Conservation (phyloP, 2,797 vertebrate species). For the Falco rusticolus region DNA sequence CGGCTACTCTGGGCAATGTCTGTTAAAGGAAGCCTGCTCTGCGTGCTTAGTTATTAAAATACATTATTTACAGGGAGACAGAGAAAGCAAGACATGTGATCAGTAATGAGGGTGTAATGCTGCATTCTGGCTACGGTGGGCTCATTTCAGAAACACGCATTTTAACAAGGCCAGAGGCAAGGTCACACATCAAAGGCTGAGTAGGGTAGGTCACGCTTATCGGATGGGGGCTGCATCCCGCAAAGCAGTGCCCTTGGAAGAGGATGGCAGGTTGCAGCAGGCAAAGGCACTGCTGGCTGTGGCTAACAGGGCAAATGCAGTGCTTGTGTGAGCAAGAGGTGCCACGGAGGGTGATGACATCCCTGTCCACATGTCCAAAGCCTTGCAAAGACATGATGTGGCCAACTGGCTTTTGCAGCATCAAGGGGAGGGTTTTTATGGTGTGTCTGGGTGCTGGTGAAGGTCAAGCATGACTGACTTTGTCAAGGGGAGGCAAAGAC, state of each 20-base stretch:
- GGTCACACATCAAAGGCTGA: neutral
- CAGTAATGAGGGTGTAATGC: neutral
- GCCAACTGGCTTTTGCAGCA: accelerated
- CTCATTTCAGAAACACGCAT: neutral
- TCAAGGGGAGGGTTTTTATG: neutral
- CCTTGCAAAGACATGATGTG: neutral
- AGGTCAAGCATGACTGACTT: neutral
- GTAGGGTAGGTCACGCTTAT: neutral
- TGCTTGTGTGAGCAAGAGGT: neutral
- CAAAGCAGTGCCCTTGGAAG: neutral
- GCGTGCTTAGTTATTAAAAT: neutral
- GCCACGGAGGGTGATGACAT: neutral
- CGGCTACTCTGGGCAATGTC: neutral
- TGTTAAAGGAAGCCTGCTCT: neutral
- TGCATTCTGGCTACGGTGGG: neutral
- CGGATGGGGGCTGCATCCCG: neutral
- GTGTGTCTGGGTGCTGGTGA: neutral
- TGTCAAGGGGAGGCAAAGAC: neutral
- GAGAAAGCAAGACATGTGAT: neutral
- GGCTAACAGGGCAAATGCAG: neutral
- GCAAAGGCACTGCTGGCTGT: neutral
- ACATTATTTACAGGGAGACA: neutral
- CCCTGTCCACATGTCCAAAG: neutral
- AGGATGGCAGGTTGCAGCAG: neutral
- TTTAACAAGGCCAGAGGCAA: neutral